Percentiles rank a stretch among this genome's conserved stretches.
Conservation (phyloP, 2,797 vertebrate genomes). For the Clangula hyemalis region DNA sequence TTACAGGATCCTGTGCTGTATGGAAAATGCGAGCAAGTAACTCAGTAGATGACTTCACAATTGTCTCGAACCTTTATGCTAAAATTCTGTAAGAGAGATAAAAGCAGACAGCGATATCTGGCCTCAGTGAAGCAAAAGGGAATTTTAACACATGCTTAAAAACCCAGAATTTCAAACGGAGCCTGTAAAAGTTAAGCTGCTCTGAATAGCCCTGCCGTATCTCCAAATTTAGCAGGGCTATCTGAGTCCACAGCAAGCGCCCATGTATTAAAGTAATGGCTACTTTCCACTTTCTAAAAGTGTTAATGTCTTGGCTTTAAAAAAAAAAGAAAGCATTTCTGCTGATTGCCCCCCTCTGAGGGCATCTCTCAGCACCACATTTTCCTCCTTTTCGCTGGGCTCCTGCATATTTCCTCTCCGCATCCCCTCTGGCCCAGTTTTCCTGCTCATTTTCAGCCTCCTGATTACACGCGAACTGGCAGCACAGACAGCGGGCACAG, state of each 20-base stretch:
- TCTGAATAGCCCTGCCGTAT: background rate
- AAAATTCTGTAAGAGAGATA: slow-evolving; percentile 14
- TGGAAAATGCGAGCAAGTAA: background rate
- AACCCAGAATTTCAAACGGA: slow-evolving; percentile 26
- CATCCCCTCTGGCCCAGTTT: background rate
- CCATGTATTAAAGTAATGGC: background rate
- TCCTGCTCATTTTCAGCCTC: background rate
- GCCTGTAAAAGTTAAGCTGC: slow-evolving; percentile 42
- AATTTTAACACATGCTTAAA: slow-evolving; percentile 52
- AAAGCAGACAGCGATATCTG: slow-evolving; percentile 29
- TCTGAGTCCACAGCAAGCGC: slow-evolving; percentile 17
- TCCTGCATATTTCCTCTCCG: background rate
- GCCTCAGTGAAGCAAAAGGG: slow-evolving; percentile 43
- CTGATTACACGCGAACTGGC: background rate
- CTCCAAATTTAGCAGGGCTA: slow-evolving; percentile 42
- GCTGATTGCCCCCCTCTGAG: background rate
- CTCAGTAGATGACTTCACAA: background rate
- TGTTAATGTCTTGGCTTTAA: background rate
- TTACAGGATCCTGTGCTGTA: background rate
- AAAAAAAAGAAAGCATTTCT: background rate
- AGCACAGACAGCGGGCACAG: background rate
- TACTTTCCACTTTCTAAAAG: background rate
- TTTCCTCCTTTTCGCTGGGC: background rate
- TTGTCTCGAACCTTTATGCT: slow-evolving; percentile 12
- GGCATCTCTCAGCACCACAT: background rate